Percentiles rank a stretch among this genome's conserved stretches.
Conservation (phyloP, 2,113 vertebrate genomes). For the Salminus brasiliensis region DNA sequence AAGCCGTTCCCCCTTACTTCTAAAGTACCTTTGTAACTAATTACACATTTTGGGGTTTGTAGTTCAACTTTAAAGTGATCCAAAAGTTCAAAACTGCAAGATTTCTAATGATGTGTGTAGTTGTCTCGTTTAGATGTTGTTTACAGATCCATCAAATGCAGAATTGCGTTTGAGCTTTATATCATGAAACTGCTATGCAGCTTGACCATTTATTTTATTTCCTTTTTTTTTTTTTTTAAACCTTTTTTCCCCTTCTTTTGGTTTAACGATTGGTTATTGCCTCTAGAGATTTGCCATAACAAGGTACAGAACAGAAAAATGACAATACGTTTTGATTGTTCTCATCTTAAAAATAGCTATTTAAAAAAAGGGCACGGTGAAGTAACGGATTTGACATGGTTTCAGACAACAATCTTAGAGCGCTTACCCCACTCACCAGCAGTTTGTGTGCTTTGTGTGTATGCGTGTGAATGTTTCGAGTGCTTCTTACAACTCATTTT, state of each 20-base stretch:
- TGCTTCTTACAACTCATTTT: slow-evolving; percentile 20
- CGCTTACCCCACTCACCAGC: slow-evolving; percentile 42
- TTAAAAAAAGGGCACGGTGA: neutral
- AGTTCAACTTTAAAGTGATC: slow-evolving; percentile 20
- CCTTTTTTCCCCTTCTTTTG: too few species aligned
- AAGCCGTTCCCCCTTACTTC: slow-evolving; percentile 44
- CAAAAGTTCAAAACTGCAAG: slow-evolving; percentile 18
- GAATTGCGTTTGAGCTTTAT: slow-evolving; percentile 65
- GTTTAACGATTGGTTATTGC: slow-evolving; percentile 11
- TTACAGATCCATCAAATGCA: slow-evolving; percentile 48
- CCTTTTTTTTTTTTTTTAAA: neutral
- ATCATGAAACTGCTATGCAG: slow-evolving; percentile 79
- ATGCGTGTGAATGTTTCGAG: slow-evolving; percentile 14
- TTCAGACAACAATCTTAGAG: neutral
- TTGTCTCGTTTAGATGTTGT: slow-evolving; percentile 38
- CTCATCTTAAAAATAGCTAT: neutral
- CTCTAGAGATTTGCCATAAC: slow-evolving; percentile 24
- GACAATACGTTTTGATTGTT: neutral
- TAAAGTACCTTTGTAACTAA: slow-evolving; percentile 51
- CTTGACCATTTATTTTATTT: slow-evolving; percentile 63
- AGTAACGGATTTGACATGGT: slow-evolving; percentile 12
- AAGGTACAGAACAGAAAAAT: neutral
- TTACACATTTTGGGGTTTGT: slow-evolving; percentile 24
- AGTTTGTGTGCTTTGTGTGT: slow-evolving; percentile 30
- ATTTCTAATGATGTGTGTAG: slow-evolving; percentile 33